A percentile compares a stretch with the other conserved stretches of the same genome.
phyloP scores from a whole-genome alignment of 2,113 vertebrate species.

The Amia ocellicauda region DNA sequence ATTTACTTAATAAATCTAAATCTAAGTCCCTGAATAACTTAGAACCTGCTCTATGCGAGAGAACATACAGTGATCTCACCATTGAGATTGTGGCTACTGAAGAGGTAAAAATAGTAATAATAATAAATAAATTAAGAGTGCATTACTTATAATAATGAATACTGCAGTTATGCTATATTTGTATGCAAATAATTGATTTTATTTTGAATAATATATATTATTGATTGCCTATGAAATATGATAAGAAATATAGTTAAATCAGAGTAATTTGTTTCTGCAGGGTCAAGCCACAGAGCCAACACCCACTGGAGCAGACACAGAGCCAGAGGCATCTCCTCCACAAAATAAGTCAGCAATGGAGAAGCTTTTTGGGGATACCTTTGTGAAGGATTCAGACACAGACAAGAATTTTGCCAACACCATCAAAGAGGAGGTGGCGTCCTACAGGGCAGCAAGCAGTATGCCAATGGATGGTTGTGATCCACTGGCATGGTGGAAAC shows the following conservation, averaged over 20 bases:
- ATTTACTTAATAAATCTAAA: slow-evolving; percentile 31
- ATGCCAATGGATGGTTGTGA: slow-evolving; percentile 25
- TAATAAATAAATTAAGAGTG: slow-evolving; percentile 12
- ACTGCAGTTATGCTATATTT: slow-evolving; percentile 7
- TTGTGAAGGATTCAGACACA: slow-evolving; percentile 18
- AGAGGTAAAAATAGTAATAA: slow-evolving; percentile 29
- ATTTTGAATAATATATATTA: slow-evolving; percentile 16
- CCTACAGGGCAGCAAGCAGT: slow-evolving; percentile 18
- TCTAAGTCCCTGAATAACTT: slow-evolving; percentile 28
- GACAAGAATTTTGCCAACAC: slow-evolving; percentile 19
- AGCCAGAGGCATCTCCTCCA: slow-evolving; percentile 24
- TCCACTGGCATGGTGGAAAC: slow-evolving; percentile 20
- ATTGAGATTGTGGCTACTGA: slow-evolving; percentile 32
- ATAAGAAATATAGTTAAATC: slow-evolving; percentile 15
- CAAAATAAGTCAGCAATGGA: slow-evolving; percentile 26
- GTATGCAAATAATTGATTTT: not conserved
- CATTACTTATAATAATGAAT: slow-evolving; percentile 3
- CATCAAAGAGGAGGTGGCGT: slow-evolving; percentile 30
- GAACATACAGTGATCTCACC: slow-evolving; percentile 32
- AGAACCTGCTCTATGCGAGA: slow-evolving; percentile 26
- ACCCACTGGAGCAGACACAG: slow-evolving; percentile 23
- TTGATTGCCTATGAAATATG: slow-evolving; percentile 16
- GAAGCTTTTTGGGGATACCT: slow-evolving; percentile 23
- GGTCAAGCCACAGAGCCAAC: slow-evolving; percentile 27
- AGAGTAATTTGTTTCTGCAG: slow-evolving; percentile 21